A percentile compares a stretch with the other conserved stretches of the same genome.
Evolutionary conservation across 2,113 vertebrate genomes (phyloP).

Genomic region (Myodes glareolus): DNA sequence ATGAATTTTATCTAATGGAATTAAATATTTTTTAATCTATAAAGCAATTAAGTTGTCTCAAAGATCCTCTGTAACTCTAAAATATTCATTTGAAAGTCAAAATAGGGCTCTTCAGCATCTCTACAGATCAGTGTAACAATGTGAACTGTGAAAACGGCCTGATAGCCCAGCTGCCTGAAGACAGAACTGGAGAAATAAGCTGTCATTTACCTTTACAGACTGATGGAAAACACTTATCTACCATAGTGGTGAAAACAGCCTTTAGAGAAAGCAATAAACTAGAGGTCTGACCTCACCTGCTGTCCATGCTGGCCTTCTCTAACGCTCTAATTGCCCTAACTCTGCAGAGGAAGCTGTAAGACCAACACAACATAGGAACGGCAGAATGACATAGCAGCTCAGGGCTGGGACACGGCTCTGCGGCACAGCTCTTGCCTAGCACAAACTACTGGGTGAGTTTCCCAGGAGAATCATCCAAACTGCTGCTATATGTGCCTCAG

Average conservation of each 20-base stretch:
- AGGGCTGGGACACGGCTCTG: neutral
- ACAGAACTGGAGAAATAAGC: neutral
- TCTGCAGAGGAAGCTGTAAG: neutral
- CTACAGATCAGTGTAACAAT: neutral
- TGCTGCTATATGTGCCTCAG: neutral
- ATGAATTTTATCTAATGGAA: neutral
- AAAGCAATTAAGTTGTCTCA: constrained; percentile 29
- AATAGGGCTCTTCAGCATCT: neutral
- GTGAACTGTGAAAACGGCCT: neutral
- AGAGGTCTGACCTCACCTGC: neutral
- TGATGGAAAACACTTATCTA: neutral
- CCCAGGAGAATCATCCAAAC: neutral
- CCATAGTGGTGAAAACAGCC: neutral
- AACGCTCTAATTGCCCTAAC: neutral
- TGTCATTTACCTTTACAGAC: neutral
- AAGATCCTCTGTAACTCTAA: neutral
- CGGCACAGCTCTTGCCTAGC: neutral
- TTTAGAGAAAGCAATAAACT: constrained; percentile 12
- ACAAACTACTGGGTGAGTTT: neutral
- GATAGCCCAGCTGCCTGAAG: neutral
- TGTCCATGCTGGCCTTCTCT: constrained; percentile 5
- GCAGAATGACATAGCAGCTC: too few species aligned
- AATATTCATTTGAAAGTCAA: neutral
- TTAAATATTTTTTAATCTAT: neutral
- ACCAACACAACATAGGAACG: too few species aligned